Percentiles rank a stretch among this genome's conserved stretches.
Conservation (phyloP, 1,140 invertebrate species). For the Calliphora vicina region DNA sequence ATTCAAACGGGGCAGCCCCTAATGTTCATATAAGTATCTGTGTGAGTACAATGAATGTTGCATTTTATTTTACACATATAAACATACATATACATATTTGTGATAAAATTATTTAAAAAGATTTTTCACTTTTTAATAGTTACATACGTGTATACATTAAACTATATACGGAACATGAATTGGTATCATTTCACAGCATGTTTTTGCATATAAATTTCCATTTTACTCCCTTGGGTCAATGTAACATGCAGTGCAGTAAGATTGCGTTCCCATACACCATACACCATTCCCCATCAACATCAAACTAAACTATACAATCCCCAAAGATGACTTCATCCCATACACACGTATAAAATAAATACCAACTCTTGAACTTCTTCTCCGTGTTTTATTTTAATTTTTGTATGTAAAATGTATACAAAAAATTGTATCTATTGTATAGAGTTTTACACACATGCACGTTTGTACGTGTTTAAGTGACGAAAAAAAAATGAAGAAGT, state of each 20-base stretch:
- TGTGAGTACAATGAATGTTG: neutral
- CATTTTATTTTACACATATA: neutral
- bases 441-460: neutral
- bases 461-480: slow-evolving; percentile 24
- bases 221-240: neutral
- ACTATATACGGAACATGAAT: neutral
- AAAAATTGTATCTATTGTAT: neutral
- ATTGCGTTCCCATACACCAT: neutral
- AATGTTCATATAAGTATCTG: neutral
- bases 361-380: slow-evolving; percentile 19
- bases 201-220: neutral
- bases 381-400: slow-evolving; percentile 4
- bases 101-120: neutral
- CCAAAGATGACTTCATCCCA: neutral
- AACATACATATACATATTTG: neutral
- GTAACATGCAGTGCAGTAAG: neutral
- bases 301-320: neutral
- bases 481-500: slow-evolving; percentile 12
- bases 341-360: neutral
- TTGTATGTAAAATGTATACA: neutral
- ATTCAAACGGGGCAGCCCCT: too few relatives aligned
- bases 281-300: too few relatives aligned
- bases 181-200: neutral
- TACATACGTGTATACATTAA: neutral
- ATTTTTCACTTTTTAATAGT: slow-evolving; percentile 1